A percentile compares a stretch with the other conserved stretches of the same genome.
Evolutionary conservation across 2,113 vertebrate species (phyloP).

Genomic region (Calidris pygmaea): DNA sequence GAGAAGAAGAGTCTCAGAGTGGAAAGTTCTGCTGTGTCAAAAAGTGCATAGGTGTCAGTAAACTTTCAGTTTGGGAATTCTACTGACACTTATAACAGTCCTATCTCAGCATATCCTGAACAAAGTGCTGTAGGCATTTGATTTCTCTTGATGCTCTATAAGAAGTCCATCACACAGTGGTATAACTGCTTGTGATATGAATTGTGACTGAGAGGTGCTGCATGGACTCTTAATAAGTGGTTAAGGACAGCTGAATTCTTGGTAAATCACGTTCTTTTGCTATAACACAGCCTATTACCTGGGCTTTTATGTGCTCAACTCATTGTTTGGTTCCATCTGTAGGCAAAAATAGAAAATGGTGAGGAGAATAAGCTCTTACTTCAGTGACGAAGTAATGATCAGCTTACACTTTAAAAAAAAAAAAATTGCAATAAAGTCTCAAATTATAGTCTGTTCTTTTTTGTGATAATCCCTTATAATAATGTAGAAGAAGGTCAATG

Average conservation of each 20-base stretch:
- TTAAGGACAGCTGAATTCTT: neutral
- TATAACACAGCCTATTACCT: neutral
- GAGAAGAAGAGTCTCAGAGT: neutral
- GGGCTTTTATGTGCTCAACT: neutral
- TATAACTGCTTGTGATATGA: neutral
- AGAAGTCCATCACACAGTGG: neutral
- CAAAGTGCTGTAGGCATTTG: neutral
- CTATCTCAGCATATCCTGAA: neutral
- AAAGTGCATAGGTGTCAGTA: fast-evolving
- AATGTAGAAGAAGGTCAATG: neutral
- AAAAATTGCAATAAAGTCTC: neutral
- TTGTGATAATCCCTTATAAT: neutral
- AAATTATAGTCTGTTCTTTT: neutral
- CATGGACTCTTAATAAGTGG: neutral
- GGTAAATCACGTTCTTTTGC: neutral
- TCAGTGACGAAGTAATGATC: neutral
- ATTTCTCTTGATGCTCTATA: neutral
- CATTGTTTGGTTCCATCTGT: neutral
- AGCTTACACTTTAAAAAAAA: neutral
- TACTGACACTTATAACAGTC: neutral
- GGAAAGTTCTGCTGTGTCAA: neutral
- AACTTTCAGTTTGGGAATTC: neutral
- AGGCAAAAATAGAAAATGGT: neutral
- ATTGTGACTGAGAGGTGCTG: neutral
- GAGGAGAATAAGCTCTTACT: neutral